Conservation (phyloP, 2,888 invertebrate genomes). For the Pterostichus niger region DNA sequence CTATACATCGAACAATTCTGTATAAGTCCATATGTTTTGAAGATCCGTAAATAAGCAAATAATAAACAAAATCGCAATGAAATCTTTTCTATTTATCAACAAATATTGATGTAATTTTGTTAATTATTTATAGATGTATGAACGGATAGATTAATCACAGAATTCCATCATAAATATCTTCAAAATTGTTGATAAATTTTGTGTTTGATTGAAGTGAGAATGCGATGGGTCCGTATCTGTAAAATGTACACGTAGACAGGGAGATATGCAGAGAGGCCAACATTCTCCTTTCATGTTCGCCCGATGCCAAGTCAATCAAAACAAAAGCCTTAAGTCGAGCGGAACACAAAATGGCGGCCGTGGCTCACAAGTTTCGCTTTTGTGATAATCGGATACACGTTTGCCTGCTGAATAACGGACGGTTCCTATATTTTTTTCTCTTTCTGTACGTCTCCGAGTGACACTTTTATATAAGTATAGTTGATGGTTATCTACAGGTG, state of each 20-base stretch:
- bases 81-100: no score
- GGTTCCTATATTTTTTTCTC: conserved; percentile 20
- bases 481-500: conserved; percentile 55
- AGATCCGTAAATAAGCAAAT: no score
- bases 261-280: conserved; percentile 45
- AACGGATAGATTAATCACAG: no score
- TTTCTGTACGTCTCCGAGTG: conserved; percentile 19
- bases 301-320: conserved; percentile 67
- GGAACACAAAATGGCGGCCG: conserved; percentile 66
- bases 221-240: not conserved
- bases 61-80: no score
- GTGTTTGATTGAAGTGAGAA: no score
- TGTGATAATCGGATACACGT: conserved; percentile 58
- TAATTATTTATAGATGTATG: no score
- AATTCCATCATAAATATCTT: no score
- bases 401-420: conserved; percentile 37
- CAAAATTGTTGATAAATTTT: no score
- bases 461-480: conserved; percentile 55
- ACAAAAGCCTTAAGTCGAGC: conserved; percentile 64
- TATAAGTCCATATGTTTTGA: no score
- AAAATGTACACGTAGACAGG: conserved; percentile 9
- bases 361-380: conserved; percentile 49
- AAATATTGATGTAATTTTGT: no score
- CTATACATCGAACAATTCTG: no score
- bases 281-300: conserved; percentile 64